phyloP scores from a whole-genome alignment of 92 coral and sea anemone species.

The Zoanthus solanderi region DNA sequence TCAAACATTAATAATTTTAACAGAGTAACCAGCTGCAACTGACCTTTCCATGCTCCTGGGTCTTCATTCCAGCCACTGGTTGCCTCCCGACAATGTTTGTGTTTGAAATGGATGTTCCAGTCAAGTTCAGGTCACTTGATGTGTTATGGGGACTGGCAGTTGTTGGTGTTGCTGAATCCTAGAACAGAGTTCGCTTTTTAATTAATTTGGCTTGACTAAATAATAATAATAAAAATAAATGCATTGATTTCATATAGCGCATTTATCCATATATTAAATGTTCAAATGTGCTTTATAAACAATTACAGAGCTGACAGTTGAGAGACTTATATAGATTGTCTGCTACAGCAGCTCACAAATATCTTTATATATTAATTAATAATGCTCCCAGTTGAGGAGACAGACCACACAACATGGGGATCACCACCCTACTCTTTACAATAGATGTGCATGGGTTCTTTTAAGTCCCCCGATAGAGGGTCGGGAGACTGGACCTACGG shows the following conservation, averaged over 20 bases:
- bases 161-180: conserved; percentile 75
- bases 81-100: conserved; percentile 59
- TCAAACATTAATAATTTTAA: background rate
- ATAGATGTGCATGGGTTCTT: no score
- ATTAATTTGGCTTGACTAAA: background rate
- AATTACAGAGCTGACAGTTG: no score
- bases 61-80: conserved; percentile 62
- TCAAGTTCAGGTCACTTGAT: conserved; percentile 82
- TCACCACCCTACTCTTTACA: no score
- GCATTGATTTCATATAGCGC: background rate
- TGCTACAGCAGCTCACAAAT: no score
- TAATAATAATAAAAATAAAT: background rate
- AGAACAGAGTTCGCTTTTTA: background rate
- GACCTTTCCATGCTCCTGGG: conserved; percentile 80
- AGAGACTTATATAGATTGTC: no score
- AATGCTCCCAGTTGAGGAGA: no score
- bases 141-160: conserved; percentile 73
- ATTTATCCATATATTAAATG: no score
- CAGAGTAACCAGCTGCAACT: background rate
- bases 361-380: no score
- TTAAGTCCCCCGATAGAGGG: no score
- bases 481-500: no score
- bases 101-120: conserved; percentile 90
- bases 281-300: no score
- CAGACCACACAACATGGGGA: no score